Evolutionary conservation across 2,888 invertebrate genomes (phyloP).

Genomic region (Lepidocyrtoides sp.): DNA sequence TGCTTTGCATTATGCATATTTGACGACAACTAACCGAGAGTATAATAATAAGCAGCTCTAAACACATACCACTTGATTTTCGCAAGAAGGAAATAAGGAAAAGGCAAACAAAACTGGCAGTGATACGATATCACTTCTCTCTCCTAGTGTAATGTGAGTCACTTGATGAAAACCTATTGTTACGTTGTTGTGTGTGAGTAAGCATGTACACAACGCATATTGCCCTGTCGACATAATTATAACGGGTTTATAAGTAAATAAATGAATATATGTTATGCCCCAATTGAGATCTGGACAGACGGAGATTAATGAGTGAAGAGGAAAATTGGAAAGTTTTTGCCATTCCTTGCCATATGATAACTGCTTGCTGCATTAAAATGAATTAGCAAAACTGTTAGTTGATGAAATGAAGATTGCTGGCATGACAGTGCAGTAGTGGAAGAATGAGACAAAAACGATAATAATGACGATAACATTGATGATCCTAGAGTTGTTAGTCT

Average conservation of each 20-base stretch:
- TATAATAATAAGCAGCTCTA: no score
- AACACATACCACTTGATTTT: constrained; percentile 44
- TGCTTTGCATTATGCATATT: background rate
- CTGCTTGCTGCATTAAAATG: background rate
- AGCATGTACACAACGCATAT: background rate
- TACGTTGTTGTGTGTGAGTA: background rate
- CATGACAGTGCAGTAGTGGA: background rate
- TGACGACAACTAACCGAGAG: constrained; percentile 10
- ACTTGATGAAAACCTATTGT: constrained; percentile 48
- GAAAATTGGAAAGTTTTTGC: constrained; percentile 59
- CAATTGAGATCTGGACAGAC: constrained; percentile 62
- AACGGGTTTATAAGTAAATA: background rate
- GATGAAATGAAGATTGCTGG: constrained; percentile 56
- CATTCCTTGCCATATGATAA: background rate
- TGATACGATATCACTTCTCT: constrained; percentile 36
- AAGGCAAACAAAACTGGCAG: constrained; percentile 47
- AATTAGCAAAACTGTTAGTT: constrained; percentile 17
- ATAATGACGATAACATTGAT: background rate
- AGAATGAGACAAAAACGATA: background rate
- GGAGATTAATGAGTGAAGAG: constrained; percentile 71
- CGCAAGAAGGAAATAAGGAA: constrained; percentile 33
- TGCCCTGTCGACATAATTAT: constrained; percentile 32
- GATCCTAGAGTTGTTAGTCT: background rate
- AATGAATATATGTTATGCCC: background rate
- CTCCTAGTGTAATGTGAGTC: constrained; percentile 17